Evolutionary conservation across 2,888 invertebrate genomes (phyloP).

Genomic region (Drosophila demipolita): DNA sequence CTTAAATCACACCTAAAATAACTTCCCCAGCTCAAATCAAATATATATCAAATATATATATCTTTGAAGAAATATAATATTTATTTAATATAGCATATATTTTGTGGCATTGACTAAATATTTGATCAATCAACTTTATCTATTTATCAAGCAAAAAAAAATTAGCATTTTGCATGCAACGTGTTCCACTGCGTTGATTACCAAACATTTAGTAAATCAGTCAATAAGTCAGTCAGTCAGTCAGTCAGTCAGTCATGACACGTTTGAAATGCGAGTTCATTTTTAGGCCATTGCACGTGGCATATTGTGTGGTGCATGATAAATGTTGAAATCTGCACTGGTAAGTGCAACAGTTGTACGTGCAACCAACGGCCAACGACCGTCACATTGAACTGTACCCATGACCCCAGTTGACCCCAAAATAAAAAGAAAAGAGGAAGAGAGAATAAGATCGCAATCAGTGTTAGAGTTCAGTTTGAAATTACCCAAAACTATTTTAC

Average conservation of each 20-base stretch:
- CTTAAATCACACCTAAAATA: constrained; percentile 18
- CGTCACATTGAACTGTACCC: constrained; percentile 47
- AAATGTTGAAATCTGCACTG: constrained; percentile 32
- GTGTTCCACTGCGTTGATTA: background rate
- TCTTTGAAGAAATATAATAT: background rate
- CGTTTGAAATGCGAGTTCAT: constrained; percentile 32
- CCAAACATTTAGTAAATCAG: background rate
- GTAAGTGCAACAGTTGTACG: constrained; percentile 55
- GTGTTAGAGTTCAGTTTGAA: constrained; percentile 54
- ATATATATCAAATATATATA: too few relatives aligned
- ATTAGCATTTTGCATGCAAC: background rate
- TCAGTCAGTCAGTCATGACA: background rate
- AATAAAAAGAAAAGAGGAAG: constrained; percentile 12
- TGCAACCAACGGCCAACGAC: constrained; percentile 25
- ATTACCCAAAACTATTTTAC: constrained; percentile 63
- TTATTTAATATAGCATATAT: background rate
- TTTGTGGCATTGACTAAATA: background rate
- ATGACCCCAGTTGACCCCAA: constrained; percentile 58
- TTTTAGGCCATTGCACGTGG: constrained; percentile 40
- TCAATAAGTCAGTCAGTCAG: background rate
- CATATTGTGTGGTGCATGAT: constrained; percentile 35
- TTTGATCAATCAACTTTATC: background rate
- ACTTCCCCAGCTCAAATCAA: too few relatives aligned
- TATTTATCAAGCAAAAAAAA: background rate
- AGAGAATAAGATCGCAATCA: background rate